Conservation (phyloP, 2,888 invertebrate genomes). For the Copidosoma aretas region DNA sequence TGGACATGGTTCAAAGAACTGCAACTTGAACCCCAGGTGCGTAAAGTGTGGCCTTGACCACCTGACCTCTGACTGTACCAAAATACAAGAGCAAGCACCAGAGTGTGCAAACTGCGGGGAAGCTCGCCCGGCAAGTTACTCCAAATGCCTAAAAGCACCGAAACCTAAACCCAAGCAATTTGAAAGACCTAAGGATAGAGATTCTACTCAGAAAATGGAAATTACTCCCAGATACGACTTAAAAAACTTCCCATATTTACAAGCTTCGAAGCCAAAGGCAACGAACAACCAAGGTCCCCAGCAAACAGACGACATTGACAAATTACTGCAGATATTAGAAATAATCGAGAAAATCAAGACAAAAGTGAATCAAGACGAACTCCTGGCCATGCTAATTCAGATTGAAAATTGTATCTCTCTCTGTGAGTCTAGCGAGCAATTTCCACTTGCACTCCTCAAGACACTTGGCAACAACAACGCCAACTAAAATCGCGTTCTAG, state of each 20-base stretch:
- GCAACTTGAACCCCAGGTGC: neutral
- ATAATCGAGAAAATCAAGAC: no score
- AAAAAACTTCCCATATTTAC: no score
- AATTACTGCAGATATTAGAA: no score
- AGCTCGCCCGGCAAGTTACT: neutral
- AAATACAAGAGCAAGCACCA: neutral
- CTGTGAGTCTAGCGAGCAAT: no score
- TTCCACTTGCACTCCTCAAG: constrained; percentile 9
- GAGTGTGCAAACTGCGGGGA: neutral
- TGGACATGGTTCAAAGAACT: neutral
- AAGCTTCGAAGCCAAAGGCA: neutral
- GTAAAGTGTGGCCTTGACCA: neutral
- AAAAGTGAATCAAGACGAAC: no score
- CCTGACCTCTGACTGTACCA: neutral
- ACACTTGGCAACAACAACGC: neutral
- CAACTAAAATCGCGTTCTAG: no score
- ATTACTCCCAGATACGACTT: no score
- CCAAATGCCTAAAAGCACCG: neutral
- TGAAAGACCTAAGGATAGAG: no score
- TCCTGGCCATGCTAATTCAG: no score
- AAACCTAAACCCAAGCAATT: neutral
- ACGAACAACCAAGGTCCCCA: neutral
- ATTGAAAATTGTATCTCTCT: no score
- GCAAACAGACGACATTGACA: neutral
- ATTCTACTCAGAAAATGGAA: no score